Evolutionary conservation across 2,888 invertebrate genomes (phyloP).

Genomic region (Brachyptera putata): DNA sequence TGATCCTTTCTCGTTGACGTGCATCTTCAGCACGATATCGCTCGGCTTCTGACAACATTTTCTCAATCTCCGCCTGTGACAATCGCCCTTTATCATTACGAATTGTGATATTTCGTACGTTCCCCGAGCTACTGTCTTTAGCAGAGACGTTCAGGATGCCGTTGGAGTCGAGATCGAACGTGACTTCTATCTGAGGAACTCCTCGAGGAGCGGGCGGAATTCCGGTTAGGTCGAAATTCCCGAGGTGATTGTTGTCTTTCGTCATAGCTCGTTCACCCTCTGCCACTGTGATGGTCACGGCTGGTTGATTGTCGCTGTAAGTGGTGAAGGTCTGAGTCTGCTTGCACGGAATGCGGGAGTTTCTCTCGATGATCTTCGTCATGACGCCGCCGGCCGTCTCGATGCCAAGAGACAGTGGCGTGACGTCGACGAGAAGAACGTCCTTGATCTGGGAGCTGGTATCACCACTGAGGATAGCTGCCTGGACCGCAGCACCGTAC

Average conservation of each 20-base stretch:
- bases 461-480: constrained; percentile 80
- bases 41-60: no score
- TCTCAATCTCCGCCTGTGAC: constrained; percentile 82
- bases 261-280: no score
- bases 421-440: constrained; percentile 78
- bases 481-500: constrained; percentile 94
- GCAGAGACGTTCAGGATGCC: constrained; percentile 45
- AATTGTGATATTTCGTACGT: constrained; percentile 76
- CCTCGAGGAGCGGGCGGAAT: constrained; percentile 41
- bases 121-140: constrained; percentile 66
- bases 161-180: no score
- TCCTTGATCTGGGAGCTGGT: constrained; percentile 58
- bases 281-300: constrained; percentile 51
- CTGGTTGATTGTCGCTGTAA: constrained; percentile 75
- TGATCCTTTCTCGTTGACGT: constrained; percentile 42
- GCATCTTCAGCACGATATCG: constrained; percentile 58
- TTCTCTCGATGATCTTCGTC: constrained; percentile 73
- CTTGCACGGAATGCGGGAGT: no score
- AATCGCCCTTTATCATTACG: constrained; percentile 83
- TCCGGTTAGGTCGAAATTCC: constrained; percentile 39
- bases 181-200: constrained; percentile 47
- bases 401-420: no score
- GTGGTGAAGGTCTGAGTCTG: constrained; percentile 77
- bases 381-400: constrained; percentile 78
- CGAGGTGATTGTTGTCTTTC: constrained; percentile 46